phyloP scores from a whole-genome alignment of 2,113 vertebrate genomes.

The Rhea pennata region DNA sequence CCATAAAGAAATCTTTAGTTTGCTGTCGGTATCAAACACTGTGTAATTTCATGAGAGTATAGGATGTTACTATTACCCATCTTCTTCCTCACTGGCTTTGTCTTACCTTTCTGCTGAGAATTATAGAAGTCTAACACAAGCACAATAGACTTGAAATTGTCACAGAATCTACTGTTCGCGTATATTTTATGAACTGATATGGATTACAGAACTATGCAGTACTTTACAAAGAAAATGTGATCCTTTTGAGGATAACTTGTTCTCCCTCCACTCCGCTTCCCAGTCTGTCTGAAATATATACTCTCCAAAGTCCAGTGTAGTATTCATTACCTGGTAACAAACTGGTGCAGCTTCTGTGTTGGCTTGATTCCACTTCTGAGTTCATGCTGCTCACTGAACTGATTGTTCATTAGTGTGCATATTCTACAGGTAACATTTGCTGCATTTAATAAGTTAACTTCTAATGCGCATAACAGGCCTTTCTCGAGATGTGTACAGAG shows the following conservation, averaged over 20 bases:
- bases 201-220: background rate
- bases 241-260: background rate
- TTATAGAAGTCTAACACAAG: no score
- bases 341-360: background rate
- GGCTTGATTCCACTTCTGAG: background rate
- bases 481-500: background rate
- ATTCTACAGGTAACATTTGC: slow-evolving; percentile 42
- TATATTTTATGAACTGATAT: background rate
- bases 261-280: background rate
- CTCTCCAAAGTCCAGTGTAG: background rate
- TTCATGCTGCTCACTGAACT: slow-evolving; percentile 45
- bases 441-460: background rate
- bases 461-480: background rate
- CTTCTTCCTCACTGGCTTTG: background rate
- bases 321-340: background rate
- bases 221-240: background rate
- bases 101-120: background rate
- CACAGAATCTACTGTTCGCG: background rate
- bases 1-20: background rate
- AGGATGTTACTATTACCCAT: background rate
- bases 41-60: background rate
- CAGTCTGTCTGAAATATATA: background rate
- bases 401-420: background rate
- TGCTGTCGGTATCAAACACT: background rate
- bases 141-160: background rate